Percentiles rank a stretch among this genome's conserved stretches.
Conservation (phyloP, 2,888 invertebrate species). For the Aphidius colemani region DNA sequence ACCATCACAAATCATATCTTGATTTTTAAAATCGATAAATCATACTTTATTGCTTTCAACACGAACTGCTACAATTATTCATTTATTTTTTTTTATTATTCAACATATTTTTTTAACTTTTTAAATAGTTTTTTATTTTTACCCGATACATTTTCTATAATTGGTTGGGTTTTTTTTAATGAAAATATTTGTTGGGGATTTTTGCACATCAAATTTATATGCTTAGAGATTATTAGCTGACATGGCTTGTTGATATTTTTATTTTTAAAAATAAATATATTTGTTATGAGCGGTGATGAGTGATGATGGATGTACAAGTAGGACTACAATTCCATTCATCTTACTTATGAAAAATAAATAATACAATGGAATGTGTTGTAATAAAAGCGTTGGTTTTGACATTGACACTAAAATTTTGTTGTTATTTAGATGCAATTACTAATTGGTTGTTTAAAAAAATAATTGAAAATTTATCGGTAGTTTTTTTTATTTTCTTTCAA, state of each 20-base stretch:
- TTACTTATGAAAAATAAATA: constrained; percentile 39
- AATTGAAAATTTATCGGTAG: too few species aligned
- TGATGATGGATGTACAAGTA: constrained; percentile 1
- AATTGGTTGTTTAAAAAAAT: too few species aligned
- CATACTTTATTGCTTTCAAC: constrained; percentile 53
- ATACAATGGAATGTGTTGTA: constrained; percentile 36
- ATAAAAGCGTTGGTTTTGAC: constrained; percentile 47
- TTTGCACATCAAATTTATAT: not conserved
- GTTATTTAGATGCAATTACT: too few species aligned
- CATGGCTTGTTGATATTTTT: too few species aligned
- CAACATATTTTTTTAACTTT: constrained; percentile 11
- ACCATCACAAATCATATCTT: constrained; percentile 55
- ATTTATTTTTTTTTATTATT: constrained; percentile 18
- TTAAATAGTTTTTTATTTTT: not conserved
- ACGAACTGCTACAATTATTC: constrained; percentile 32
- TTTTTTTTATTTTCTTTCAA: too few species aligned
- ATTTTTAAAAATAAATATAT: constrained; percentile 7
- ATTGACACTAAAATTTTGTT: constrained; percentile 44
- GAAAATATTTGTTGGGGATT: not conserved
- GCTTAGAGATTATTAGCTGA: not conserved
- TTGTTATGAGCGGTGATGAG: constrained; percentile 6
- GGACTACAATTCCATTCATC: constrained; percentile 44
- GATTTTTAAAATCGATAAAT: constrained; percentile 56
- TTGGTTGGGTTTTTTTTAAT: too few species aligned
- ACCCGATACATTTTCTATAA: too few species aligned